These are phyloP conservation scores for Balanococcus diminutus DNA, from an alignment of 2,888 invertebrate genomes.

Conservation along the genomic window DNA sequence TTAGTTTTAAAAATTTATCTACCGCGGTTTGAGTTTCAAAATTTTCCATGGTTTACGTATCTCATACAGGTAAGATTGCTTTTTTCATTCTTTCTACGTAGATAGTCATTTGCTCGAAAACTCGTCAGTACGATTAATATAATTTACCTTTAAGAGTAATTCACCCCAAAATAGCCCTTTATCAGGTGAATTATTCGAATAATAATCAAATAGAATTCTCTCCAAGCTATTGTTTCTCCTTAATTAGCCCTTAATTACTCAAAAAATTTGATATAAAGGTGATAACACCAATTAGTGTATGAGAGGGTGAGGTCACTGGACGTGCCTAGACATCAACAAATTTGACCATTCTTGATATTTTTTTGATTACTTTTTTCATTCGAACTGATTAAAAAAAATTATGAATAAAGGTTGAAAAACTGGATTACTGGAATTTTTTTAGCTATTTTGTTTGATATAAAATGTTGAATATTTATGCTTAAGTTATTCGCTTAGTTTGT, in stretches of 20 bases:
- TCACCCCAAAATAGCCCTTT: background rate
- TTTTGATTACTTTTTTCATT: conserved; percentile 13
- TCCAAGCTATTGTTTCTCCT: background rate
- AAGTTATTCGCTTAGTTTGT: background rate
- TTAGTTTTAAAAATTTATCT: conserved; percentile 2
- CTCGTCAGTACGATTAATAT: background rate
- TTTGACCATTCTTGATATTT: background rate
- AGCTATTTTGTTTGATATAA: background rate
- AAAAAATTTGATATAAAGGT: background rate
- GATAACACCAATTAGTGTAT: background rate
- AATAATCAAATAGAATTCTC: background rate
- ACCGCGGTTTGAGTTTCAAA: background rate
- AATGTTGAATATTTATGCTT: background rate
- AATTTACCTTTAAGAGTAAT: background rate
- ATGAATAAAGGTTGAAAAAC: background rate
- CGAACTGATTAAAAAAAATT: background rate
- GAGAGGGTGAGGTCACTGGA: background rate
- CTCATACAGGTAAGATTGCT: background rate
- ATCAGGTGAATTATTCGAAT: background rate
- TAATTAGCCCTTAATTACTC: background rate
- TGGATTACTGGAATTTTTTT: background rate
- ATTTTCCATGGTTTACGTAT: conserved; percentile 17
- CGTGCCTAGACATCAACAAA: background rate
- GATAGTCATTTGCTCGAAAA: background rate
- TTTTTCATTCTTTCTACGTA: background rate